Conservation (phyloP, 1,140 invertebrate species). For the Platyscapa corneri region DNA sequence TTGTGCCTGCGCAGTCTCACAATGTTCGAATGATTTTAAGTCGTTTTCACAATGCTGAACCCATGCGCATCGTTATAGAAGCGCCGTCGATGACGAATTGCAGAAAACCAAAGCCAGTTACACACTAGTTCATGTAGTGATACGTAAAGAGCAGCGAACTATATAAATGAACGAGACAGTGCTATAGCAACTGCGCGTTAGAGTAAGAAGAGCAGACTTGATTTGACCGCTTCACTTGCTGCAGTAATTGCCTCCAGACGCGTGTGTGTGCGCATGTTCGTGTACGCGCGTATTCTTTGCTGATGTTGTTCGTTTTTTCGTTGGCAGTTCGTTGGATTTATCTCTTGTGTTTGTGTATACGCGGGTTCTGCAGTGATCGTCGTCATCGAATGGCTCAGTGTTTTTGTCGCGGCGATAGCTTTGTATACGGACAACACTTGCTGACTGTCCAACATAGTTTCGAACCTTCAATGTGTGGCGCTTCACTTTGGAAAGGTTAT, state of each 20-base stretch:
- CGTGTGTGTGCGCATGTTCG: background rate
- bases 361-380: background rate
- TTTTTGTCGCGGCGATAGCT: background rate
- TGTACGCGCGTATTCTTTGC: background rate
- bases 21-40: no score
- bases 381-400: conserved; percentile 3
- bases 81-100: no score
- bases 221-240: conserved; percentile 2
- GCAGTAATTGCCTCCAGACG: background rate
- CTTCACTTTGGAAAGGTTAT: conserved; percentile 34
- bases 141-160: background rate
- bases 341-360: background rate
- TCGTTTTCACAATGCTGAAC: background rate
- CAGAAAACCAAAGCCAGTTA: no score
- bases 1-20: background rate
- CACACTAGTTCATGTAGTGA: no score
- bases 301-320: conserved; percentile 14
- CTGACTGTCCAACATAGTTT: background rate
- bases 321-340: background rate
- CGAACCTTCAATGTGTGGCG: background rate
- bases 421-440: no score
- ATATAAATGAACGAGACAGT: background rate
- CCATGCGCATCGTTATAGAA: background rate
- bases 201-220: background rate
- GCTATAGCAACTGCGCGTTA: background rate